Evolutionary conservation across 2,888 invertebrate genomes (phyloP).

Genomic region (Diloba caeruleocephala): DNA sequence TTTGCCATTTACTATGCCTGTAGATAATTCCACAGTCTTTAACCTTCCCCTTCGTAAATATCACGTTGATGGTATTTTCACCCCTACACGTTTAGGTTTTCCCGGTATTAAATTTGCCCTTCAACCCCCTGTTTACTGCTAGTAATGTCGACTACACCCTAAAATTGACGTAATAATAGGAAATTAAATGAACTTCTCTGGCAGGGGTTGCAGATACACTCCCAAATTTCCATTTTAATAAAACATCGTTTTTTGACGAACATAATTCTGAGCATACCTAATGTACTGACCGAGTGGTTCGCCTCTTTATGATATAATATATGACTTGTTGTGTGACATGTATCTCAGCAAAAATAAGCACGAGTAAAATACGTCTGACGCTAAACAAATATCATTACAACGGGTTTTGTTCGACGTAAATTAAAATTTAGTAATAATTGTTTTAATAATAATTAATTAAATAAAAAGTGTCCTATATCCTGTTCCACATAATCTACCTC

Average conservation of each 20-base stretch:
- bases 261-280: constrained; percentile 2
- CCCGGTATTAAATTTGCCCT: constrained; percentile 42
- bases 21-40: constrained; percentile 47
- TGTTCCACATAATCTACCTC: no score
- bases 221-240: constrained; percentile 13
- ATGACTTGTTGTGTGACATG: no score
- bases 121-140: constrained; percentile 45
- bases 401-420: no score
- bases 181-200: constrained; percentile 16
- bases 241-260: constrained; percentile 5
- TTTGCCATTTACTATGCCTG: constrained; percentile 26
- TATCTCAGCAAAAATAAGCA: no score
- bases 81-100: constrained; percentile 54
- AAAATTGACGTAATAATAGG: constrained; percentile 20
- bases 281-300: background rate
- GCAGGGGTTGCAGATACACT: constrained; percentile 7
- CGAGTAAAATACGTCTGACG: no score
- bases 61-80: constrained; percentile 56
- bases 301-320: background rate
- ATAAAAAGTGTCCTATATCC: no score
- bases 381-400: no score
- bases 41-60: constrained; percentile 58
- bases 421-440: no score
- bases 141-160: constrained; percentile 20
- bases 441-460: no score